Base-by-base conservation (phyloP, 2,797 vertebrate genomes). In the Aldrovandia affinis region DNA sequence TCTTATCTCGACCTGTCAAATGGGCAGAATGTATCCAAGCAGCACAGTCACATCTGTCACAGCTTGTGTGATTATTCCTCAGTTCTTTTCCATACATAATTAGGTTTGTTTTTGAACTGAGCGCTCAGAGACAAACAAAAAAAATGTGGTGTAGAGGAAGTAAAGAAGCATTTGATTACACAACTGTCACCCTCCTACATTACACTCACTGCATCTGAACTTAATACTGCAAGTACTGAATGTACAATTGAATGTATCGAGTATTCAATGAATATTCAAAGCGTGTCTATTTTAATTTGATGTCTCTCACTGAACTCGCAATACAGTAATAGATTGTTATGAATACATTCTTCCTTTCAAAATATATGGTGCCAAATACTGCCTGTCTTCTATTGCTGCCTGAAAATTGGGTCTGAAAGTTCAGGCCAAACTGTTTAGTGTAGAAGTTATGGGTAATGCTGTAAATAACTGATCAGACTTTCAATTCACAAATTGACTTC, bases 101-200 rank as follows among this genome's bases (percentile, higher is more conserved):
- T 80, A 57, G 54, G 54, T 15, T 36, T 80, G 78, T 80, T 55
- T 54, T 80, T 80, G 18, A 80, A 80, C 7, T 80, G 78, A 36
- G 50, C 25, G 20, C 78, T 39, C 15, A 39, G 78, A 55, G 52
- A 80, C 36, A 8, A 44, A 42, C 18, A 77, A 57, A 80, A 33
- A 57, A 80, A 55, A 80, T 20, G 15, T 22, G n/a, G 52, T 20
- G 52, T 25, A 80, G 54, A 57, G 33, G 15, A 80, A 36, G 78
- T 50, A 36, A 57, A 77, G 73, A 42, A 80, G 78, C 28, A 33
- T 80, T 54, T 80, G 50, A 55, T 80, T 57, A 55, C 54, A 57
- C 50, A 80, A 80, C 18, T 57, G 78, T 15, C 28, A 36, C 54
- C 52, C 54, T 36, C 73, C 73, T 47, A 44, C 73, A 77, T 77